These are phyloP conservation scores for Adelges cooleyi DNA, from an alignment of 1,140 invertebrate genomes.

Conservation along the genomic window DNA sequence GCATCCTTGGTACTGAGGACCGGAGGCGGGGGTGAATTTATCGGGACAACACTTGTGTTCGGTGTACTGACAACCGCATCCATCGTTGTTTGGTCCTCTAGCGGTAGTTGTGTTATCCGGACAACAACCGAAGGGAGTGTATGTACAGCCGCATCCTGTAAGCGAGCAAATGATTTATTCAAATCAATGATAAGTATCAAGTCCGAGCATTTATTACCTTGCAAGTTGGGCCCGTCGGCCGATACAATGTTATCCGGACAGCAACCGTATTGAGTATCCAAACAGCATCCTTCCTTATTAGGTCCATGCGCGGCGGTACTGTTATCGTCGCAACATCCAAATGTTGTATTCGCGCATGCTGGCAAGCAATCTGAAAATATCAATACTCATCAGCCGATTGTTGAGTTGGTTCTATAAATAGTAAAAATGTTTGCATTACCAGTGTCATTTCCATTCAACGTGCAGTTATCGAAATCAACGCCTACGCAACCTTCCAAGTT, in stretches of 20 bases:
- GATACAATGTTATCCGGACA: conserved; percentile 81
- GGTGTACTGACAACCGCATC: conserved; percentile 68
- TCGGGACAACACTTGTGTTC: conserved; percentile 79
- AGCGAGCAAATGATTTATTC: no score
- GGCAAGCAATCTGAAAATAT: conserved; percentile 50
- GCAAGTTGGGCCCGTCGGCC: conserved; percentile 64
- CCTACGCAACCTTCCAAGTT: conserved; percentile 47
- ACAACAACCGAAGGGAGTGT: conserved; percentile 79
- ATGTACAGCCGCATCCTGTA: conserved; percentile 59
- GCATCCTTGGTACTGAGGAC: conserved; percentile 73
- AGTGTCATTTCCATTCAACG: conserved; percentile 44
- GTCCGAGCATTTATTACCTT: conserved; percentile 53
- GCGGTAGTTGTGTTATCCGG: conserved; percentile 76
- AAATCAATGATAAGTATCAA: no score
- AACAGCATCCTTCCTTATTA: conserved; percentile 70
- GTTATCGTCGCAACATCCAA: conserved; percentile 81
- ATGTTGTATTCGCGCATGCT: conserved; percentile 56
- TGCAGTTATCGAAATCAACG: conserved; percentile 38
- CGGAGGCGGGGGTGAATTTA: conserved; percentile 60
- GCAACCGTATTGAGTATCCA: conserved; percentile 60
- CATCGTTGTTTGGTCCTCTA: conserved; percentile 53
- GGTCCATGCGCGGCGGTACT: conserved; percentile 73
- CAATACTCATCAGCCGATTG: no score
- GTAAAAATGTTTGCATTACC: no score
- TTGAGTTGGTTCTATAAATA: no score